Conservation (phyloP, 2,797 vertebrate genomes). For the Tauraco hartlaubi region DNA sequence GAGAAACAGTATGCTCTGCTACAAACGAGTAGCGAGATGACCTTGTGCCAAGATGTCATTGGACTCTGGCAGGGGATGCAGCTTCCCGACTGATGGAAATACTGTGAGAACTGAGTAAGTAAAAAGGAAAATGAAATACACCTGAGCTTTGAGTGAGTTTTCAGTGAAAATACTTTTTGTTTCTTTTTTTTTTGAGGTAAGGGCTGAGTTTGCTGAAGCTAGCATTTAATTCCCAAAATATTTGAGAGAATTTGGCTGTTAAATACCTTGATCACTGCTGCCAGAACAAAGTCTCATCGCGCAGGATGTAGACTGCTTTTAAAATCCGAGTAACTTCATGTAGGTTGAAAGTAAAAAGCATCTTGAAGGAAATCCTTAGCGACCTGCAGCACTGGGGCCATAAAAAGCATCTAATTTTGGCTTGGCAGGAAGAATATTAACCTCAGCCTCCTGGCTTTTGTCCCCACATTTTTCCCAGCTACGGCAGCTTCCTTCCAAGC, state of each 20-base stretch:
- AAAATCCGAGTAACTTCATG: neutral
- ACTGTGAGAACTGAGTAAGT: neutral
- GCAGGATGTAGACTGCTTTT: conserved; percentile 18
- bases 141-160: neutral
- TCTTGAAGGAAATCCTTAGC: conserved; percentile 16
- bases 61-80: neutral
- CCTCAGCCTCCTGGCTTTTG: neutral
- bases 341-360: conserved; percentile 1
- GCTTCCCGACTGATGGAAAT: neutral
- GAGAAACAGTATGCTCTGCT: neutral
- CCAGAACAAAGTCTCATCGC: conserved; percentile 7
- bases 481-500: neutral
- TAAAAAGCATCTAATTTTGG: conserved; percentile 17
- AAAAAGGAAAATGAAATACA: neutral
- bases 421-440: conserved; percentile 17
- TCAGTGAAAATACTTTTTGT: conserved; percentile 22
- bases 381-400: neutral
- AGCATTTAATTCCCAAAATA: conserved; percentile 8
- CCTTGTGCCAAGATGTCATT: neutral
- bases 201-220: neutral
- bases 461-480: neutral
- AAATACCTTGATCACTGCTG: neutral
- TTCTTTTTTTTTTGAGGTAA: neutral
- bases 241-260: neutral
- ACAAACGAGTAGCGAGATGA: neutral